Percentiles rank a stretch among this genome's conserved stretches.
These are phyloP conservation scores for Scolopax rusticola DNA, from an alignment of 2,797 vertebrate species.

Conservation along the genomic window DNA sequence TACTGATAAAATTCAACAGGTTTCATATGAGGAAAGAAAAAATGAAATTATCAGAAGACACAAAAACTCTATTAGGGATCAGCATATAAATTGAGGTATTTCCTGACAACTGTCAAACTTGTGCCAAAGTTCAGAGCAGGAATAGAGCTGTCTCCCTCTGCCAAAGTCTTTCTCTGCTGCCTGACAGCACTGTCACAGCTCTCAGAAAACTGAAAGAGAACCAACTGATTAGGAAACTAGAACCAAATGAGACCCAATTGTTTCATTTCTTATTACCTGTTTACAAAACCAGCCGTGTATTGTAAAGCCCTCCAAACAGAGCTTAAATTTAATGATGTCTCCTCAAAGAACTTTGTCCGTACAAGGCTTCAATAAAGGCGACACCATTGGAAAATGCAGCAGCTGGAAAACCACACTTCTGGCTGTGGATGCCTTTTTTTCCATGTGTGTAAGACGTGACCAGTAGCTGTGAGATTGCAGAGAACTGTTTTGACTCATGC, in stretches of 20 bases:
- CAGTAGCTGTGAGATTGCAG: background rate
- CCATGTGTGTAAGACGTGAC: background rate
- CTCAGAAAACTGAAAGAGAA: background rate
- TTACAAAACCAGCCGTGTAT: background rate
- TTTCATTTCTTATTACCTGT: background rate
- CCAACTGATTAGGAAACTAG: background rate
- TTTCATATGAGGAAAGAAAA: background rate
- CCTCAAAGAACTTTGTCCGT: background rate
- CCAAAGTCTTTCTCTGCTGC: background rate
- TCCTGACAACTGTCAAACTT: background rate
- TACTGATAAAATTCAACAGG: background rate
- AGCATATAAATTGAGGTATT: background rate
- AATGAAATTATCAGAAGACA: background rate
- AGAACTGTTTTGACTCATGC: background rate
- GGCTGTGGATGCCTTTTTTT: background rate
- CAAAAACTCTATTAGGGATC: background rate
- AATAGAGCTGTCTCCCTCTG: background rate
- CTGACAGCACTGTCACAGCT: background rate
- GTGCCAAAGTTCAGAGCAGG: constrained; percentile 14
- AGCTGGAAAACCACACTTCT: background rate
- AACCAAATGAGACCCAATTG: background rate
- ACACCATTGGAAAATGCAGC: background rate
- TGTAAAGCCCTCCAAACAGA: background rate
- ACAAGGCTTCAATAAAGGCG: background rate
- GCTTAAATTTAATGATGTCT: background rate